Evolutionary conservation across 1,140 invertebrate genomes (phyloP).

Genomic region (Asobara japonica): DNA sequence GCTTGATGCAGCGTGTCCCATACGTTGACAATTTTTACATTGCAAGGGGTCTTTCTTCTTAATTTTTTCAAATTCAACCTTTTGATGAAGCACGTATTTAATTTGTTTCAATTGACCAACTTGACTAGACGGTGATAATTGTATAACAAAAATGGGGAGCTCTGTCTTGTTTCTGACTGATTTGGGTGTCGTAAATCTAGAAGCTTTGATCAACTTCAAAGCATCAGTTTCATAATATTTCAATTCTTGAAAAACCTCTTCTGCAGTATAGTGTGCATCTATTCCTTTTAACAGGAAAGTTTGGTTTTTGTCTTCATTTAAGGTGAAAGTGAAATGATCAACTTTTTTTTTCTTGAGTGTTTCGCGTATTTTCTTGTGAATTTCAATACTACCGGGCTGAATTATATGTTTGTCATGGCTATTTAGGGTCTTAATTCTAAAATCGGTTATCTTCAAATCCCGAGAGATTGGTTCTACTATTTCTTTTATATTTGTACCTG

Average conservation of each 20-base stretch:
- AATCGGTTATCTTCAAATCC: background rate
- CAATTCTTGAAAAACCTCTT: constrained; percentile 20
- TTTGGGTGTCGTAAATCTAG: constrained; percentile 5
- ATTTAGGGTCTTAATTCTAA: constrained; percentile 14
- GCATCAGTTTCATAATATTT: background rate
- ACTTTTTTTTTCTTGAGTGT: background rate
- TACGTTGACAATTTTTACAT: constrained; percentile 33
- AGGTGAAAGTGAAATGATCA: background rate
- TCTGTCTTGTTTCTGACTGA: constrained; percentile 20
- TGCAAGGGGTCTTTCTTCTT: constrained; percentile 26
- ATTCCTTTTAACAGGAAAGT: constrained; percentile 36
- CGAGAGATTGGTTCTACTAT: constrained; percentile 1
- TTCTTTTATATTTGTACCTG: constrained; percentile 10
- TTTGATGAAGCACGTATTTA: constrained; percentile 27
- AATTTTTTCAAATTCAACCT: constrained; percentile 25
- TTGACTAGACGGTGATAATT: constrained; percentile 26
- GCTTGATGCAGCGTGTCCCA: constrained; percentile 26
- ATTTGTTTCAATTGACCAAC: background rate
- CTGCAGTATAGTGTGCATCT: constrained; percentile 1
- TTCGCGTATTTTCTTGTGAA: background rate
- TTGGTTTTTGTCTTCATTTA: constrained; percentile 18
- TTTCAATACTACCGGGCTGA: constrained; percentile 56
- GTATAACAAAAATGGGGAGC: constrained; percentile 29
- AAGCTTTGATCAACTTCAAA: constrained; percentile 14
- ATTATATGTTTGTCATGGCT: constrained; percentile 3